A percentile compares a stretch with the other conserved stretches of the same genome.
phyloP scores from a whole-genome alignment of 2,113 vertebrate genomes.

The Peromyscus leucopus region DNA sequence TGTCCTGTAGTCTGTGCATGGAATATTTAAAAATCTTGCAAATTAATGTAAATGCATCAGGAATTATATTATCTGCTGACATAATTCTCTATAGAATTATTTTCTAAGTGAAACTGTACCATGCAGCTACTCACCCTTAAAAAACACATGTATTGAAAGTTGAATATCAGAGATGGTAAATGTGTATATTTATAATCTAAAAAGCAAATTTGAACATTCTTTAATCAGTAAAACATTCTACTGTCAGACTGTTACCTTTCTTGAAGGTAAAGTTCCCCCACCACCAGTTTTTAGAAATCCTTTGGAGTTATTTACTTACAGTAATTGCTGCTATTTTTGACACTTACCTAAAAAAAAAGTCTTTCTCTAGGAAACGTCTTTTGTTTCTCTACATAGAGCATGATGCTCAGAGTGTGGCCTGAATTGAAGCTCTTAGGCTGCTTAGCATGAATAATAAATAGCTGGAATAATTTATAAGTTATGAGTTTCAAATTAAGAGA shows the following conservation, averaged over 20 bases:
- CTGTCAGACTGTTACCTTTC: neutral
- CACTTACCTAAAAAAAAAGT: slow-evolving; percentile 16
- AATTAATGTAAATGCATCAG: slow-evolving; percentile 31
- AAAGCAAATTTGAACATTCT: neutral
- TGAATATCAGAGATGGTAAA: neutral
- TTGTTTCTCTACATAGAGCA: slow-evolving; percentile 43
- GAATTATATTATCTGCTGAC: neutral
- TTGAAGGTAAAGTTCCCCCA: slow-evolving; percentile 25
- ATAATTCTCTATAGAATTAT: slow-evolving; percentile 28
- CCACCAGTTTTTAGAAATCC: slow-evolving; percentile 31
- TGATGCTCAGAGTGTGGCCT: slow-evolving; percentile 32
- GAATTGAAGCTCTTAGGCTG: slow-evolving; percentile 51
- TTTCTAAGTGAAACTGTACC: neutral
- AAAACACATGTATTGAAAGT: neutral
- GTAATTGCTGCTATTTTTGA: slow-evolving; percentile 51
- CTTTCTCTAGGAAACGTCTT: slow-evolving; percentile 41
- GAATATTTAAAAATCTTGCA: slow-evolving; percentile 19
- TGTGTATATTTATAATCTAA: neutral
- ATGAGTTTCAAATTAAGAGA: slow-evolving; percentile 78
- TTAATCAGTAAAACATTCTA: neutral
- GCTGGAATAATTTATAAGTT: slow-evolving; percentile 79
- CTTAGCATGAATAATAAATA: slow-evolving; percentile 79
- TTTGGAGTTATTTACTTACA: slow-evolving; percentile 38
- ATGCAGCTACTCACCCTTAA: neutral
- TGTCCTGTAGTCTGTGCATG: neutral